These are phyloP conservation scores for Sphaerodactylus townsendi DNA, from an alignment of 2,113 vertebrate species.

Conservation along the genomic window DNA sequence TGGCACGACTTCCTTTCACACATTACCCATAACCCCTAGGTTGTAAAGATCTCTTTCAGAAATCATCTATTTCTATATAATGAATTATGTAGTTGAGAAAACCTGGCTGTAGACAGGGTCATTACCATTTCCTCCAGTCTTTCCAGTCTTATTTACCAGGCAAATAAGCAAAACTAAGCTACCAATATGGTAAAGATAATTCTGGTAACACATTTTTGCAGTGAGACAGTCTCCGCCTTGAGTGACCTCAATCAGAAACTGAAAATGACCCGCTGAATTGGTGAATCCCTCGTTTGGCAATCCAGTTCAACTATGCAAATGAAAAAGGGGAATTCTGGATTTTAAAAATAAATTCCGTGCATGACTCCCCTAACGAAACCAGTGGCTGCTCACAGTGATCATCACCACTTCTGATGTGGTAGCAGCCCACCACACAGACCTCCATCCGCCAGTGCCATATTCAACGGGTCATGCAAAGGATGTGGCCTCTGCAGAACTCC, in stretches of 20 bases:
- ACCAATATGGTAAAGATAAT: neutral
- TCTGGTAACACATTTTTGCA: neutral
- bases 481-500: neutral
- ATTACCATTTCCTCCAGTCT: neutral
- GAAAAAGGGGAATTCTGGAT: slow-evolving; percentile 6
- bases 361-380: neutral
- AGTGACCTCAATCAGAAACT: neutral
- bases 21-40: no score
- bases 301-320: neutral
- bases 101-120: neutral
- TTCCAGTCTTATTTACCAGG: neutral
- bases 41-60: no score
- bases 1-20: no score
- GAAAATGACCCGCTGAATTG: neutral
- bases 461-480: neutral
- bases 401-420: neutral
- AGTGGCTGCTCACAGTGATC: neutral
- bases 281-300: neutral
- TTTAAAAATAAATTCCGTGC: neutral
- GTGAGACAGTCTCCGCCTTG: no score
- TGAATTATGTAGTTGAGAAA: no score
- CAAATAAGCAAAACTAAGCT: neutral
- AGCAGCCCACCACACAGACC: neutral
- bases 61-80: no score
- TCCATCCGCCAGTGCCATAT: neutral